Evolutionary conservation across 1,140 invertebrate species (phyloP), one percentile per base, ranked within the genome.

Genomic region (Thrips palmi): DNA sequence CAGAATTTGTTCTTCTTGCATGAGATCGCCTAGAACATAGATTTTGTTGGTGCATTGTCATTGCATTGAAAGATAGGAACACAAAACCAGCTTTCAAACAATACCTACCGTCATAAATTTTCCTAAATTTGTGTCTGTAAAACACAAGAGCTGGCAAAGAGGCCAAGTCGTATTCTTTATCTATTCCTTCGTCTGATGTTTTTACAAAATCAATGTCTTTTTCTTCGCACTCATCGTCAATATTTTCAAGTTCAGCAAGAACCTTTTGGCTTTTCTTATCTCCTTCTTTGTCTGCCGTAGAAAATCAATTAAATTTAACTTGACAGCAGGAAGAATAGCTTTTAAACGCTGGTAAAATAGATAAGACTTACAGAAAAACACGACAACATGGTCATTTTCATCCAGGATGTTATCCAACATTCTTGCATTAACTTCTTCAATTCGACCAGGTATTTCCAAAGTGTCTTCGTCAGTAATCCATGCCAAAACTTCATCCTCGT

Each of bases 381-480:
- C 85, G 27, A 89, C 83, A 31, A 91, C 74, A 51, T 87, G 76
- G 49, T 85, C 75, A 49, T 86, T 87, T 54, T 86, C 81, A 35
- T 77, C 70, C 27, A 93, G 63, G 45, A 91, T 78, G 52, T 87
- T 87, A 48, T 91, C 84, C 51, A 94, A 60, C 86, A 93, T 91
- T 56, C 70, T 80, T 0, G 68, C 61, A 52, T 91, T 92, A 15
- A 94, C 84, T 64, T 92, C 85, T 57, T 94, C 88, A 54, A 94
- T 94, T 56, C 81, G 74, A 31, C 88, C 87, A 18, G 85, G 85
- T 46, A 87, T 80, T 59, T 92, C 84, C 1, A 92, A 59, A 11
- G 83, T 92, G 36, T 89, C 73, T 55, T 91, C 85, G 54, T 88
- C 84, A 2, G 86, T 91, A 4, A 92, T 61, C 87, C 87, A 93